These are phyloP conservation scores for Cerceris rybyensis DNA, from an alignment of 2,888 invertebrate species.

Conservation along the genomic window DNA sequence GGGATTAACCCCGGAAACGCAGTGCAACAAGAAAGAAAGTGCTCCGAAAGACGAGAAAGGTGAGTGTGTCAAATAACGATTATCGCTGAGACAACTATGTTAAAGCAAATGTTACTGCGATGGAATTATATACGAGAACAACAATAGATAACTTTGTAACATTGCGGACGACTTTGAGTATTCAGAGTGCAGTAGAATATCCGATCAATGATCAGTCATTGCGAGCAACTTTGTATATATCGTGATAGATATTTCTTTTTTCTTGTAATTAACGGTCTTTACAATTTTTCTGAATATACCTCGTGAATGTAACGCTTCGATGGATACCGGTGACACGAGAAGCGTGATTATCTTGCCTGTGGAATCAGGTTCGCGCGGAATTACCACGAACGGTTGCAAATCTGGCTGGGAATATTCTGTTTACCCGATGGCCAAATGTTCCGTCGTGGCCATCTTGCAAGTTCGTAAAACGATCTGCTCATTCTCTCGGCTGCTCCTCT, in stretches of 20 bases:
- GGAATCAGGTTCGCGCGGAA: background rate
- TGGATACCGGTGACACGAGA: no score
- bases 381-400: background rate
- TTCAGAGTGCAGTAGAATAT: no score
- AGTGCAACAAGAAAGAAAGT: conserved; percentile 8
- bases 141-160: no score
- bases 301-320: no score
- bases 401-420: conserved; percentile 40
- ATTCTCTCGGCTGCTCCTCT: conserved; percentile 44
- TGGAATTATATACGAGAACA: no score
- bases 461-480: conserved; percentile 62
- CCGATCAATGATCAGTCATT: no score
- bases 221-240: no score
- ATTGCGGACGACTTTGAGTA: no score
- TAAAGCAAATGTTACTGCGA: background rate
- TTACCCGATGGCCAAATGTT: conserved; percentile 43
- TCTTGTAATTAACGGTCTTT: no score
- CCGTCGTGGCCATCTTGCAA: conserved; percentile 46
- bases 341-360: no score
- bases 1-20: conserved; percentile 34
- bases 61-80: conserved; percentile 27
- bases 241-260: no score
- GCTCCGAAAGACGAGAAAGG: conserved; percentile 29
- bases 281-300: no score
- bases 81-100: background rate